phyloP scores from a whole-genome alignment of 1,140 invertebrate species.

The Zaprionus taronus region DNA sequence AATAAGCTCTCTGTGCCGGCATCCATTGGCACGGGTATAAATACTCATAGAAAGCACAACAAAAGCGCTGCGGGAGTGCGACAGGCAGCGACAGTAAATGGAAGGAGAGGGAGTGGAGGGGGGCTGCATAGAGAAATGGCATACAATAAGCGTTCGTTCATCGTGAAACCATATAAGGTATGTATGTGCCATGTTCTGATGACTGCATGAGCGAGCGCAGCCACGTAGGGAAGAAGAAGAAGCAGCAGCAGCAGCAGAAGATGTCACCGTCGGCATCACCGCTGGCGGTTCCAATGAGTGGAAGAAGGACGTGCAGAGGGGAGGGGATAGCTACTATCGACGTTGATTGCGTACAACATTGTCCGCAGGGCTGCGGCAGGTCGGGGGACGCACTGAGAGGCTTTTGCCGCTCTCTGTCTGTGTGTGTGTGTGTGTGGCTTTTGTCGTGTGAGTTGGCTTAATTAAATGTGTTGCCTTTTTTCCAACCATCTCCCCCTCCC shows the following conservation, averaged over 20 bases:
- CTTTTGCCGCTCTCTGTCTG: conserved; percentile 28
- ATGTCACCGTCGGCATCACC: conserved; percentile 13
- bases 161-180: conserved; percentile 30
- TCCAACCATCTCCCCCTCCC: neutral
- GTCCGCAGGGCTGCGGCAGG: neutral
- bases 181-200: conserved; percentile 23
- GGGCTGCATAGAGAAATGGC: neutral
- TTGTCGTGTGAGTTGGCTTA: conserved; percentile 49
- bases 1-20: conserved; percentile 1
- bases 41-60: conserved; percentile 23
- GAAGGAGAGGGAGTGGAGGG: neutral
- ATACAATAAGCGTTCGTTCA: conserved; percentile 30
- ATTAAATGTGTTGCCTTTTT: conserved; percentile 51
- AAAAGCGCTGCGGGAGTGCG: neutral
- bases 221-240: conserved; percentile 2
- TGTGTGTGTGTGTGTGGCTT: neutral
- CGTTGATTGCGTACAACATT: conserved; percentile 24
- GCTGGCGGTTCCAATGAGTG: neutral
- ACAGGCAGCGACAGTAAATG: neutral
- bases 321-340: neutral
- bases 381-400: neutral
- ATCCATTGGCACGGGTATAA: conserved; percentile 14
- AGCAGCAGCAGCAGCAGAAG: neutral
- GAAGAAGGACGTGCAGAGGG: neutral
- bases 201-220: conserved; percentile 14